Conservation (phyloP, 2,797 vertebrate species). For the Cossypha dichroa region DNA sequence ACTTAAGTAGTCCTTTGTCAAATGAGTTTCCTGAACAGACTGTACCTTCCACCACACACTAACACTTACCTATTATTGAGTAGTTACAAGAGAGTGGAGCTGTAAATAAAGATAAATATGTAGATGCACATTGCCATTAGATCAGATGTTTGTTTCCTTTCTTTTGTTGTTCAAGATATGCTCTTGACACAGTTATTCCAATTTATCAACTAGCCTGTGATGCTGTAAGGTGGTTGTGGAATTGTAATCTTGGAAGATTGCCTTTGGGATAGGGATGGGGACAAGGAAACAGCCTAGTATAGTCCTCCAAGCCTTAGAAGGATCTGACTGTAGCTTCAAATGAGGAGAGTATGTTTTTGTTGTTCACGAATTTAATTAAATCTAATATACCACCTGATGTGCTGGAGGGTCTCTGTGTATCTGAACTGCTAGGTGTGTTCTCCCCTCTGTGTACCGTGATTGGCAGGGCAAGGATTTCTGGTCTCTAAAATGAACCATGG, state of each 20-base stretch:
- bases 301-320: neutral
- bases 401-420: neutral
- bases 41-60: neutral
- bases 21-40: neutral
- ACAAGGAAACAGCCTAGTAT: neutral
- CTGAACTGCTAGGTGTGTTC: neutral
- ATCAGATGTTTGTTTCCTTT: neutral
- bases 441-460: rapidly evolving
- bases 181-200: neutral
- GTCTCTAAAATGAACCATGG: rapidly evolving
- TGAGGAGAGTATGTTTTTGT: neutral
- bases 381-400: neutral
- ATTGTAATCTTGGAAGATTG: neutral
- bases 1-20: neutral
- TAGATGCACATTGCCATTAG: neutral
- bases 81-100: neutral
- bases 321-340: neutral
- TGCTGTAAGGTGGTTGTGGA: neutral
- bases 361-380: neutral
- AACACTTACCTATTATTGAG: neutral
- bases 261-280: neutral
- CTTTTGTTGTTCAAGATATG: neutral
- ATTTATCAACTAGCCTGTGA: neutral
- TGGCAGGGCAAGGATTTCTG: neutral
- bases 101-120: neutral